Percentiles rank a stretch among this genome's conserved stretches.
phyloP scores from a whole-genome alignment of 1,140 invertebrate genomes.

The Halesus radiatus region DNA sequence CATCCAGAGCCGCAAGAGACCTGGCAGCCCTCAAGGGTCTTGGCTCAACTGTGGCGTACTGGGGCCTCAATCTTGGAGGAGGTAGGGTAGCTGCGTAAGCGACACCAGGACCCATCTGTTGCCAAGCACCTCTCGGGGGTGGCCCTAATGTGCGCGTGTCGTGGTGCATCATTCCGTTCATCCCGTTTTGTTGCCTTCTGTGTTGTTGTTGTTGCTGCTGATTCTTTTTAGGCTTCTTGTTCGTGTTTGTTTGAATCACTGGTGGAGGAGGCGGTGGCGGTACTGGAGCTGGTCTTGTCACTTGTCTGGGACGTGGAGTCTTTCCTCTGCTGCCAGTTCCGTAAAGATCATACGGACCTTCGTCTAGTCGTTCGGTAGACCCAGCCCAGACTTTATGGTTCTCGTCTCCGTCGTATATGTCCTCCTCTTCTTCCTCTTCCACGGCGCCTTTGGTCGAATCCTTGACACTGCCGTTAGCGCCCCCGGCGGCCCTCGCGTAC shows the following conservation, averaged over 20 bases:
- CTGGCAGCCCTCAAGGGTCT: constrained; percentile 81
- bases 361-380: constrained; percentile 80
- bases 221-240: constrained; percentile 70
- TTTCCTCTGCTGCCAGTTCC: constrained; percentile 80
- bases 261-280: constrained; percentile 80
- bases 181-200: constrained; percentile 70
- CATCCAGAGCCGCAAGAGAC: constrained; percentile 81
- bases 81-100: constrained; percentile 71
- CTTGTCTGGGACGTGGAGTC: constrained; percentile 84
- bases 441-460: constrained; percentile 70
- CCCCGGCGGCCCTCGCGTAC: constrained; percentile 79
- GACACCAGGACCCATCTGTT: constrained; percentile 61
- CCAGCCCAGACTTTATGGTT: constrained; percentile 95
- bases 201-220: constrained; percentile 63
- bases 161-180: constrained; percentile 61
- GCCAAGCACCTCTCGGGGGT: constrained; percentile 60
- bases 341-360: constrained; percentile 81
- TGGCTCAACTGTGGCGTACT: constrained; percentile 76
- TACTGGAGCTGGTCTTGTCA: constrained; percentile 81
- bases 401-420: constrained; percentile 90
- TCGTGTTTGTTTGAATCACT: constrained; percentile 66
- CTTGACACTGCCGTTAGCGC: constrained; percentile 67
- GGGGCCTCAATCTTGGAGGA: constrained; percentile 71
- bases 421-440: constrained; percentile 78
- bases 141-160: constrained; percentile 62